Percentiles rank a stretch among this genome's conserved stretches.
Conservation (phyloP, 2,113 vertebrate genomes). For the Suricata suricatta region DNA sequence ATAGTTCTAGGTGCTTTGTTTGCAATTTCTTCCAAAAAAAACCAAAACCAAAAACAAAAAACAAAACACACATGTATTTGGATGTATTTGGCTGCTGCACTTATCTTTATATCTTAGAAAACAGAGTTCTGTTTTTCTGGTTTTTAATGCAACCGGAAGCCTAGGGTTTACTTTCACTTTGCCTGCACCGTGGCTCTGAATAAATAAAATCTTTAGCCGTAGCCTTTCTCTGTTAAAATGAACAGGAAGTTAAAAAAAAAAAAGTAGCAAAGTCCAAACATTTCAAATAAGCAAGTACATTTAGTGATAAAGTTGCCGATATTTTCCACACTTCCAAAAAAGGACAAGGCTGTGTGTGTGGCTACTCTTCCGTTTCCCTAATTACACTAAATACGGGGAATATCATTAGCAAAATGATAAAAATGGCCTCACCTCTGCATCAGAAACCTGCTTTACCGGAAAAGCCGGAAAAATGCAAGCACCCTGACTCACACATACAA, state of each 20-base stretch:
- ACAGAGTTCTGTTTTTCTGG: neutral
- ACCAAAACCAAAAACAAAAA: neutral
- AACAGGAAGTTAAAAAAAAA: neutral
- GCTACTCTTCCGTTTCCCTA: neutral
- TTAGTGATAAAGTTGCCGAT: neutral
- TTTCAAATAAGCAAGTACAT: neutral
- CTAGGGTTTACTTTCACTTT: conserved; percentile 65
- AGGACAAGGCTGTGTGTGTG: neutral
- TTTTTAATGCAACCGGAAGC: neutral
- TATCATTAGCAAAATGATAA: neutral
- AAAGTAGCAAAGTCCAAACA: neutral
- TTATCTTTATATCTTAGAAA: neutral
- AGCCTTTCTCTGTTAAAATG: neutral
- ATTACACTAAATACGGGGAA: neutral
- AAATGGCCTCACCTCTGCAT: neutral
- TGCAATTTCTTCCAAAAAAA: neutral
- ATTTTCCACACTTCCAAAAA: neutral
- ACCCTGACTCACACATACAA: neutral
- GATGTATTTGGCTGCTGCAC: neutral
- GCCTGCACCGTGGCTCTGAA: neutral
- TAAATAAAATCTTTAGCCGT: neutral
- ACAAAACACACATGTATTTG: neutral
- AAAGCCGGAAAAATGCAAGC: neutral
- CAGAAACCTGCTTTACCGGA: neutral
- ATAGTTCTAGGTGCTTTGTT: neutral